A percentile compares a stretch with the other conserved stretches of the same genome.
Evolutionary conservation across 1,140 invertebrate genomes (phyloP).

Genomic region (Pectinophora gossypiella): DNA sequence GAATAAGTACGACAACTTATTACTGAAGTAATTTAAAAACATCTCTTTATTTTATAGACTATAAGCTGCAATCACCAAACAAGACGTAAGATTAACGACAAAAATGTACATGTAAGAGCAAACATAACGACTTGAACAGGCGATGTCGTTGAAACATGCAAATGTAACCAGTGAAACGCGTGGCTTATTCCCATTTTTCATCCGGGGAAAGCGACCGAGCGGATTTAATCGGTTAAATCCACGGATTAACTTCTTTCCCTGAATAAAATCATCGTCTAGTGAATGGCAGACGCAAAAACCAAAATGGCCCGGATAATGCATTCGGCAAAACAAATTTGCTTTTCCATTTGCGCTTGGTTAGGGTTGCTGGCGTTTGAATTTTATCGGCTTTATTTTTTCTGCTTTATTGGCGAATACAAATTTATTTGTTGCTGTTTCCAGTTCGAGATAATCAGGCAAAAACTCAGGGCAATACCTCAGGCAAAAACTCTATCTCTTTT

Average conservation of each 20-base stretch:
- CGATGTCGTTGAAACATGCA: slow-evolving; percentile 16
- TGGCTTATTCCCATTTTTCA: slow-evolving; percentile 20
- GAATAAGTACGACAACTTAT: too few species aligned
- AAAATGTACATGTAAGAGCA: too few species aligned
- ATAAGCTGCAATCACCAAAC: background rate
- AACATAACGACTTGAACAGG: background rate
- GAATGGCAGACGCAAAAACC: slow-evolving; percentile 7
- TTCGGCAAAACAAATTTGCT: slow-evolving; percentile 24
- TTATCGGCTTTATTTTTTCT: background rate
- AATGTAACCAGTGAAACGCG: slow-evolving; percentile 16
- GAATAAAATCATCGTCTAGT: slow-evolving; percentile 3
- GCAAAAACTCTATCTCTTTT: too few species aligned
- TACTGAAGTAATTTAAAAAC: too few species aligned
- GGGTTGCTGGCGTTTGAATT: background rate
- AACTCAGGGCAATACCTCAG: too few species aligned
- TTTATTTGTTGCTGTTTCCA: too few species aligned
- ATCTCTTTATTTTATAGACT: too few species aligned
- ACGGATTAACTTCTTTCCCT: slow-evolving; percentile 3
- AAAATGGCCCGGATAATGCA: slow-evolving; percentile 22
- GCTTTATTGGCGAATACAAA: too few species aligned
- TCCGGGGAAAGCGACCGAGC: slow-evolving; percentile 8
- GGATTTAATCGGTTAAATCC: slow-evolving; percentile 1
- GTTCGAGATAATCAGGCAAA: too few species aligned
- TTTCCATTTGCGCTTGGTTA: slow-evolving; percentile 15
- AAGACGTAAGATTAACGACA: background rate